Conservation (phyloP, 2,888 invertebrate genomes). For the Cephalotes varians region DNA sequence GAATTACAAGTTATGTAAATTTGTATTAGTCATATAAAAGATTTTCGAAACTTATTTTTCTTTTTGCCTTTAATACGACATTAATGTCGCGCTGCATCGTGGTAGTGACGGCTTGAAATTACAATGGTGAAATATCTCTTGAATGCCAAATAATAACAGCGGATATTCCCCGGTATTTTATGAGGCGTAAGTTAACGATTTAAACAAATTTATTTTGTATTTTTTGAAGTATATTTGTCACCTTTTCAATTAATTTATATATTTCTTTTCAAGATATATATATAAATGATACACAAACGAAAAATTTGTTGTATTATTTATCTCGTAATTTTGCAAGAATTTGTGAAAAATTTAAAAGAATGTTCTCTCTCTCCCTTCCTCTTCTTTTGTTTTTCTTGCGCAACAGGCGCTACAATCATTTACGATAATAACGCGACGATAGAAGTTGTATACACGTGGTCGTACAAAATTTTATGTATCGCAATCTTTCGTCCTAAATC, state of each 20-base stretch:
- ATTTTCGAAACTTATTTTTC: constrained; percentile 47
- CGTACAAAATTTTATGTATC: constrained; percentile 16
- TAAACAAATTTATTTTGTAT: constrained; percentile 52
- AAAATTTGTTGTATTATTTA: not conserved
- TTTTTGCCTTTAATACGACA: constrained; percentile 62
- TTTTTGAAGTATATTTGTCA: not conserved
- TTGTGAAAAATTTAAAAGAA: not conserved
- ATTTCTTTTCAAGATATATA: not conserved
- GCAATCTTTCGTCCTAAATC: constrained; percentile 49
- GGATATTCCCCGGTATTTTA: constrained; percentile 49
- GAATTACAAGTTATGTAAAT: constrained; percentile 30
- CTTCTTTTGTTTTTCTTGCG: not conserved
- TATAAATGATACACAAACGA: not conserved
- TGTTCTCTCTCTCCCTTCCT: not conserved
- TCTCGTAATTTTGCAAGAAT: not conserved
- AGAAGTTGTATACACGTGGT: not conserved
- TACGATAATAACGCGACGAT: not conserved
- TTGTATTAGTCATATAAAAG: constrained; percentile 51
- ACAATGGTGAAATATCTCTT: constrained; percentile 55
- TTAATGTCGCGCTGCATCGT: constrained; percentile 64
- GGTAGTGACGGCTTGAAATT: constrained; percentile 62
- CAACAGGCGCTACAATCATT: not conserved
- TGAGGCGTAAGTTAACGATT: constrained; percentile 52
- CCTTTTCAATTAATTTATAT: not conserved
- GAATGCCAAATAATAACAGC: constrained; percentile 66